These are phyloP conservation scores for Ptilodon capucinus DNA, from an alignment of 2,888 invertebrate species.

Conservation along the genomic window DNA sequence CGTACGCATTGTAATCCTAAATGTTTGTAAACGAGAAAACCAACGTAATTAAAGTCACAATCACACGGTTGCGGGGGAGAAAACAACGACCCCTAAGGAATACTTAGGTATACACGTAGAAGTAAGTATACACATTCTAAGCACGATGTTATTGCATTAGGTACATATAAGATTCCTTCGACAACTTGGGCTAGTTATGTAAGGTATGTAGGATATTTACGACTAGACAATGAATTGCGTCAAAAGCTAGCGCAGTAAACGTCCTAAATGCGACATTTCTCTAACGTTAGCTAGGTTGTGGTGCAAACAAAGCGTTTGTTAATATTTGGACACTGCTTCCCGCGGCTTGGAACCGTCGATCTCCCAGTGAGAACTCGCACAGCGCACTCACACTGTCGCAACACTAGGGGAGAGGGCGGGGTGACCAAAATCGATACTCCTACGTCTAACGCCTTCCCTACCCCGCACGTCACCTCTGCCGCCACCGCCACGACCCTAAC, in stretches of 20 bases:
- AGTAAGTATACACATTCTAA: constrained; percentile 6
- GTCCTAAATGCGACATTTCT: constrained; percentile 40
- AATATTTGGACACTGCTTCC: constrained; percentile 59
- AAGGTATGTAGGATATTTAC: background rate
- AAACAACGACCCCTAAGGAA: constrained; percentile 26
- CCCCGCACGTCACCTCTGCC: constrained; percentile 58
- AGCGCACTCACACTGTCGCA: constrained; percentile 79
- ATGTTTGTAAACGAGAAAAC: constrained; percentile 19
- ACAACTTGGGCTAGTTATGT: background rate
- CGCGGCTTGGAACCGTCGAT: constrained; percentile 52
- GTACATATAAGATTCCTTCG: background rate
- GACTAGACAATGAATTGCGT: background rate
- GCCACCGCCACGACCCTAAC: constrained; percentile 72
- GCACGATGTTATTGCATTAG: background rate
- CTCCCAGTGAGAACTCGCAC: constrained; percentile 62
- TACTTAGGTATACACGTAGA: constrained; percentile 21
- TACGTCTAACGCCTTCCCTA: constrained; percentile 68
- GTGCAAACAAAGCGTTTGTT: constrained; percentile 66
- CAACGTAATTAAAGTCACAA: constrained; percentile 31
- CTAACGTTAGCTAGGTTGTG: constrained; percentile 36
- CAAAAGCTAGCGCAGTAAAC: background rate
- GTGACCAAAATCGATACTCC: constrained; percentile 80
- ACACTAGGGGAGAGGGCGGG: constrained; percentile 73
- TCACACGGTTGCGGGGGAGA: constrained; percentile 19
- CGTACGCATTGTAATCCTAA: constrained; percentile 13